These are phyloP conservation scores for Sphyrna mokarran DNA, from an alignment of 2,113 vertebrate species.

Conservation along the genomic window DNA sequence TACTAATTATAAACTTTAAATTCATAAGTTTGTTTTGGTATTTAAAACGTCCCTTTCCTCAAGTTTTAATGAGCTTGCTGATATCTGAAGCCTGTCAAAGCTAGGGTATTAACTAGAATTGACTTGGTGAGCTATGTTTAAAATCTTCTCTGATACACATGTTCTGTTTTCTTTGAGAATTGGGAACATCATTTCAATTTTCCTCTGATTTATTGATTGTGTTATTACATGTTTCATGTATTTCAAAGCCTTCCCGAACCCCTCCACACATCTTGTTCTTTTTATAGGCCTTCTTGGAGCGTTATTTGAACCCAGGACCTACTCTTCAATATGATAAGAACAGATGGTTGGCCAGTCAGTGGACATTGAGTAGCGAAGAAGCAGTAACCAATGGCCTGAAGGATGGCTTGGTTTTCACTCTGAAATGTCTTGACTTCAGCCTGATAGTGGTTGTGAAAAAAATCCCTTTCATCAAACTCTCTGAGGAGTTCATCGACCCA, in stretches of 20 bases:
- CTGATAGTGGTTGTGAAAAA: constrained; percentile 69
- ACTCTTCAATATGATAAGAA: constrained; percentile 62
- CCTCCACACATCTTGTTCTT: background rate
- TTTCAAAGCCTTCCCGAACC: background rate
- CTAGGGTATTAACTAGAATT: background rate
- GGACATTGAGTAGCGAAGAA: constrained; percentile 65
- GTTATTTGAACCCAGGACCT: constrained; percentile 62
- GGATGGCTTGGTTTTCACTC: constrained; percentile 59
- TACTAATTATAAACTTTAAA: background rate
- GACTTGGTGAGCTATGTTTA: background rate
- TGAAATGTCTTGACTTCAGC: constrained; percentile 68
- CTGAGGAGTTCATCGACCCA: constrained; percentile 67
- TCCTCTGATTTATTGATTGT: background rate
- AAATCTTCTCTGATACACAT: background rate
- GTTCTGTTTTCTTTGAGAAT: background rate
- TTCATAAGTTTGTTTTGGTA: background rate
- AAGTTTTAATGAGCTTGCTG: background rate
- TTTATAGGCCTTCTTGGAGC: constrained; percentile 64
- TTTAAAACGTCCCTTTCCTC: background rate
- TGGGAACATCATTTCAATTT: background rate
- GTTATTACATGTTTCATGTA: background rate
- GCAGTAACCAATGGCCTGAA: constrained; percentile 59
- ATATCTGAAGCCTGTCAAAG: background rate
- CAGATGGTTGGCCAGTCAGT: constrained; percentile 64
- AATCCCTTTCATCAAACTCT: constrained; percentile 68